phyloP scores from a whole-genome alignment of 2,888 invertebrate genomes.

The Elysia crispata region DNA sequence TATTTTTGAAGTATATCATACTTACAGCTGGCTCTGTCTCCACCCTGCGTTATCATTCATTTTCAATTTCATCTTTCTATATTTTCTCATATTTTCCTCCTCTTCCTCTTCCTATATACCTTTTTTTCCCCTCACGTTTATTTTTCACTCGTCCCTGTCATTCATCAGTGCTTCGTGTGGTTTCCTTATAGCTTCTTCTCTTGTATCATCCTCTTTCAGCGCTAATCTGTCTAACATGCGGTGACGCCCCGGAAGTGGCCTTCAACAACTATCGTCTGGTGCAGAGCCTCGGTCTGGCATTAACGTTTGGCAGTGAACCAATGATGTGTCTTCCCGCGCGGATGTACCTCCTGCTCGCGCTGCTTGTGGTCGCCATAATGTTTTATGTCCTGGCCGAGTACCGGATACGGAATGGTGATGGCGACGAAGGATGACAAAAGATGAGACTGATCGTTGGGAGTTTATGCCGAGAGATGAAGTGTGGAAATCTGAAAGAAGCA shows the following conservation, averaged over 20 bases:
- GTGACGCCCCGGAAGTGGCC: conserved; percentile 74
- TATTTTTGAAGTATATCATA: too few species aligned
- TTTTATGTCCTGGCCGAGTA: conserved; percentile 76
- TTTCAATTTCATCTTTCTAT: too few species aligned
- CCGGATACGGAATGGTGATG: conserved; percentile 67
- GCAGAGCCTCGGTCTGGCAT: conserved; percentile 74
- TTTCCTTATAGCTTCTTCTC: too few species aligned
- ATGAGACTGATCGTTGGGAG: background rate
- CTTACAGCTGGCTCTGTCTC: too few species aligned
- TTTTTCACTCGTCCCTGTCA: too few species aligned
- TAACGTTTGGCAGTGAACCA: conserved; percentile 71
- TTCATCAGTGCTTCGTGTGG: too few species aligned
- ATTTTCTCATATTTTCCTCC: too few species aligned
- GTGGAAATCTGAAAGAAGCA: too few species aligned
- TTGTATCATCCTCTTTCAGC: conserved; percentile 59
- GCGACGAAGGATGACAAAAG: conserved; percentile 59
- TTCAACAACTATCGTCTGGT: conserved; percentile 76
- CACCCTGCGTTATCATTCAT: too few species aligned
- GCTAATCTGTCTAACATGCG: conserved; percentile 74
- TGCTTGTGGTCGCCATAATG: conserved; percentile 73
- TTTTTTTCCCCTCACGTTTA: too few species aligned
- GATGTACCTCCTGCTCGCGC: conserved; percentile 72
- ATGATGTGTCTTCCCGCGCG: conserved; percentile 71
- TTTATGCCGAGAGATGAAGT: too few species aligned
- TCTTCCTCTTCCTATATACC: too few species aligned